Base-by-base conservation (phyloP, 2,797 vertebrate species). In the Coreius guichenoti region DNA sequence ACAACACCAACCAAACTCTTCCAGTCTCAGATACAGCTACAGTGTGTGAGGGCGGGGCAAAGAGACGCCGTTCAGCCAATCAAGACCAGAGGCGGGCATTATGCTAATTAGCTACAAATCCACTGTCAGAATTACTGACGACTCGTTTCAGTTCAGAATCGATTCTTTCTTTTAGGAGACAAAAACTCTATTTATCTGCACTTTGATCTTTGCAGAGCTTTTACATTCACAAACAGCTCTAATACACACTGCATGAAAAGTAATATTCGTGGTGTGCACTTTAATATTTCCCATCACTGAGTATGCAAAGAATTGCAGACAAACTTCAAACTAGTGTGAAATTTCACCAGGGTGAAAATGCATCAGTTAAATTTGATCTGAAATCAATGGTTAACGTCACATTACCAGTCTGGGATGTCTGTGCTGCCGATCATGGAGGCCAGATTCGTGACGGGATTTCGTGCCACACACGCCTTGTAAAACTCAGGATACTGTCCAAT, bases 371-470 rank as follows among this genome's bases (percentile, higher is more conserved):
- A 61, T 61, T 1, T 16, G 61, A 29, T 16, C 13, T 63, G 8
- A 29, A 13, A 3, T 19, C 8, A 21, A 36, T 14, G 74, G 3
- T 5, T n/a, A n/a, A 43, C n/a, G 56, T 85, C 23, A 13, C 69
- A n/a, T 87, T 92, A 99, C 98, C 98, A 99, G 93, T 99, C 98
- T 0, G 98, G 98, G 81, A 99, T 98, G 92, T 99, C 98, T 0
- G 98, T 99, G 92, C 94, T 92, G 87, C 95, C 91, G 39, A 97
- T 89, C 98, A 99, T 97, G 47, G 97, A 96, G 54, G 97, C 96
- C 0, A 99, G 91, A 92, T 99, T 98, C 92, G 92, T 95, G 88
- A 99, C 98, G 0, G 98, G 98, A 92, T 99, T 99, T 79, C 96
- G 95, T 26, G 93, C 93, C 82, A 98, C 95, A 0, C 98, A 98